Percentiles rank a stretch among this genome's conserved stretches.
These are phyloP conservation scores for Acropora tenuis DNA, from an alignment of 64 coral and sea anemone genomes.

Conservation along the genomic window DNA sequence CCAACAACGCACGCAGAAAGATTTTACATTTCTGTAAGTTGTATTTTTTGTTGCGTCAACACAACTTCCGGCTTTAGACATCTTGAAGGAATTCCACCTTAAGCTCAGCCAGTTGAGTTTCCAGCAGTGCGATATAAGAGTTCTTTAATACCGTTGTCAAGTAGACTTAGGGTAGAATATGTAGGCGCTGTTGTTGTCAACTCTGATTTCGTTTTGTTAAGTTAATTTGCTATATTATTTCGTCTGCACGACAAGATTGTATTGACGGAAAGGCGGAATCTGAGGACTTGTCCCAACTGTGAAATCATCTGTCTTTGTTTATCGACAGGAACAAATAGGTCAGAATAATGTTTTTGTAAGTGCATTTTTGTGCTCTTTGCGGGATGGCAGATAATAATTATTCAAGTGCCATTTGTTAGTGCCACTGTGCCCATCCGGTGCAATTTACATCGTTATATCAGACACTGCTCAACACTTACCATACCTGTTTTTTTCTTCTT, in stretches of 20 bases:
- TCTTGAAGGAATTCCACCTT: neutral
- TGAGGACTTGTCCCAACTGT: neutral
- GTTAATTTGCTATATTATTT: neutral
- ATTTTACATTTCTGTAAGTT: neutral
- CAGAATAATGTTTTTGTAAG: conserved; percentile 7
- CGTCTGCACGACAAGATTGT: neutral
- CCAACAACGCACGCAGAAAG: too few relatives aligned
- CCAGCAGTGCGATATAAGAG: too few relatives aligned
- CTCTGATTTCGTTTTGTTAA: neutral
- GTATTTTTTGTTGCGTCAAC: neutral
- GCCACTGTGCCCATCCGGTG: conserved; percentile 8
- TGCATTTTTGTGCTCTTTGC: neutral
- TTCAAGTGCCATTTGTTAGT: neutral
- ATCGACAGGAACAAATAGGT: neutral
- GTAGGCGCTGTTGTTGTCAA: neutral
- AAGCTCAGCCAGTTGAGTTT: neutral
- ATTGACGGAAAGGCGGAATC: neutral
- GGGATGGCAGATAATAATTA: neutral
- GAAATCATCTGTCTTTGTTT: neutral
- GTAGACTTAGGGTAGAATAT: too few relatives aligned
- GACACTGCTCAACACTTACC: neutral
- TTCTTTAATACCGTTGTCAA: neutral
- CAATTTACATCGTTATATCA: neutral
- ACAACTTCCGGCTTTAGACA: neutral
- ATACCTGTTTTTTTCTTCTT: too few relatives aligned